Percentiles rank a stretch among this genome's conserved stretches.
Conservation (phyloP, 2,113 vertebrate species). For the Cheilinus undulatus region DNA sequence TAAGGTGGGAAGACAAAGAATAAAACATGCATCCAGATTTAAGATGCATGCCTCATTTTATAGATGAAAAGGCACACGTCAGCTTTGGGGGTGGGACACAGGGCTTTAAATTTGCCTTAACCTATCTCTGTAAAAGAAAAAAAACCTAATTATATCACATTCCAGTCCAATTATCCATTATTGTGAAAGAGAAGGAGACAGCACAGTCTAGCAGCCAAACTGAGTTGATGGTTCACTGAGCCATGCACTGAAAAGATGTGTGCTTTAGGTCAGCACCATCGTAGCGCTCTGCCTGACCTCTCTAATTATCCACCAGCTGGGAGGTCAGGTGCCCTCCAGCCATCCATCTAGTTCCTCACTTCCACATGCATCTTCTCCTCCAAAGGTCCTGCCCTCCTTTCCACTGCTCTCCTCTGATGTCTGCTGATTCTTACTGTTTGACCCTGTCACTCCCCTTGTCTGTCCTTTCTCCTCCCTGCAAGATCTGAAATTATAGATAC, state of each 20-base stretch:
- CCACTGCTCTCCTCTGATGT: slow-evolving; percentile 6
- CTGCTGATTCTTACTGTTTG: slow-evolving; percentile 8
- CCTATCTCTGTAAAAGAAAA: background rate
- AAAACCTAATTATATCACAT: slow-evolving; percentile 5
- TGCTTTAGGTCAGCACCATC: slow-evolving; percentile 28
- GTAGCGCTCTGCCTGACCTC: slow-evolving; percentile 32
- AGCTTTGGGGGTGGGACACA: background rate
- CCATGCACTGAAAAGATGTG: slow-evolving; percentile 22
- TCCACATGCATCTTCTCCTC: slow-evolving; percentile 15
- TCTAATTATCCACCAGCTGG: slow-evolving; percentile 58
- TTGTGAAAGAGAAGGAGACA: background rate
- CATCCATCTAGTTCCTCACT: slow-evolving; percentile 9
- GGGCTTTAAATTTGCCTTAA: background rate
- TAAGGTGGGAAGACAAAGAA: no score
- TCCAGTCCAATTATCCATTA: slow-evolving; percentile 1
- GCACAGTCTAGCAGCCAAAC: background rate
- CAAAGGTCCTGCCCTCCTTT: slow-evolving; percentile 25
- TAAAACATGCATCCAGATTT: no score
- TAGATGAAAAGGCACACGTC: no score
- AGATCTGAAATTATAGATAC: slow-evolving; percentile 1
- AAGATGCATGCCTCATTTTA: no score
- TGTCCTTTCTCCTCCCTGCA: slow-evolving; percentile 4
- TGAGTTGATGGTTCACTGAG: slow-evolving; percentile 21
- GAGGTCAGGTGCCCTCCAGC: slow-evolving; percentile 11
- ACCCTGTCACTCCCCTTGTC: slow-evolving; percentile 9